Evolutionary conservation across 2,797 vertebrate genomes (phyloP).

Genomic region (Rhynchonycteris naso): DNA sequence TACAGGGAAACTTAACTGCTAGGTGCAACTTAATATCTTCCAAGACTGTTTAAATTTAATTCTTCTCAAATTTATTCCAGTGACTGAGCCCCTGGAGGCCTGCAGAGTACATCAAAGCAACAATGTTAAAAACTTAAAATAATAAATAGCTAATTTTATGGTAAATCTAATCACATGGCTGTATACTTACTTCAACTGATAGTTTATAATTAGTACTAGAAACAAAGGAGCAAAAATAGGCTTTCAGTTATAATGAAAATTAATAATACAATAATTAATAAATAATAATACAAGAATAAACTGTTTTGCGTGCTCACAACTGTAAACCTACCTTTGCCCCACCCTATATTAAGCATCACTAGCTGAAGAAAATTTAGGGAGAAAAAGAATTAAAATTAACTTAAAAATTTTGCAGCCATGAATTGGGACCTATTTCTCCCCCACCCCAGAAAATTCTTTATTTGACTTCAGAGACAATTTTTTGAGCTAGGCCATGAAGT

Average conservation of each 20-base stretch:
- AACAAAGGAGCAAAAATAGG: neutral
- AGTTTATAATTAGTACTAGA: neutral
- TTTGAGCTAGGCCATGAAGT: neutral
- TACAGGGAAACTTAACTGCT: neutral
- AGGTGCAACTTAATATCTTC: neutral
- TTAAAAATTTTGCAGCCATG: neutral
- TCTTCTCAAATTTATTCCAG: neutral
- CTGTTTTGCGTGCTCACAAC: neutral
- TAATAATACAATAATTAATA: neutral
- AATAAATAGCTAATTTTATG: neutral
- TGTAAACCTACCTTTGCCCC: neutral
- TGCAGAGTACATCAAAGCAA: neutral
- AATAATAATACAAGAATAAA: neutral
- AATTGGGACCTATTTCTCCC: neutral
- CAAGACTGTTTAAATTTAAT: neutral
- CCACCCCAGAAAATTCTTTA: neutral
- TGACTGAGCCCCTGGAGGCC: too few species aligned
- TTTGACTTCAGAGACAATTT: slow-evolving; percentile 28
- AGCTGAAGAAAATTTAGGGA: neutral
- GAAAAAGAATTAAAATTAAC: slow-evolving; percentile 23
- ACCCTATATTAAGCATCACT: neutral
- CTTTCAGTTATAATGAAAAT: neutral
- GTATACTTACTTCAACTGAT: neutral
- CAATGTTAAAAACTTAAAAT: neutral
- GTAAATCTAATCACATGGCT: neutral